phyloP scores from a whole-genome alignment of 2,797 vertebrate species.

The Falco novaeseelandiae region DNA sequence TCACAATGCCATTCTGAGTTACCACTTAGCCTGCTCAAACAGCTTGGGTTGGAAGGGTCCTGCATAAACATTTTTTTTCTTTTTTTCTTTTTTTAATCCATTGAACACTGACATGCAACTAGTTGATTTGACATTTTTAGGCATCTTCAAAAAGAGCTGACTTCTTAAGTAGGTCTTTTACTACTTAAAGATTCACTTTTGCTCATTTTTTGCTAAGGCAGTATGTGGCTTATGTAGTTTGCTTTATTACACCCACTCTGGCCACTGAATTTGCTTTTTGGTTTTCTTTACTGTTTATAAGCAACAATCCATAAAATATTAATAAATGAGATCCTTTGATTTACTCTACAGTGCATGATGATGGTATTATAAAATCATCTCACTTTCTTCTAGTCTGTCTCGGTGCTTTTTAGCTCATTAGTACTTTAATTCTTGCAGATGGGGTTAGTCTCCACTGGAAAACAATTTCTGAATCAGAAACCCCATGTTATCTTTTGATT shows the following conservation, averaged over 20 bases:
- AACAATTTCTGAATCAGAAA: slow-evolving; percentile 26
- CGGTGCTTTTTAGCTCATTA: slow-evolving; percentile 58
- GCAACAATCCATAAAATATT: slow-evolving; percentile 62
- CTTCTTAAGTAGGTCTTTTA: slow-evolving; percentile 24
- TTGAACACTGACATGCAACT: background rate
- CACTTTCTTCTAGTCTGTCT: slow-evolving; percentile 12
- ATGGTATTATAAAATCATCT: slow-evolving; percentile 5
- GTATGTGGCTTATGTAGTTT: background rate
- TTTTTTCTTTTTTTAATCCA: background rate
- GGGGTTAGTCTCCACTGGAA: slow-evolving; percentile 13
- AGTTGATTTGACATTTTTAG: background rate
- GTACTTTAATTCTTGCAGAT: slow-evolving; percentile 49
- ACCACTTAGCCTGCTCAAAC: background rate
- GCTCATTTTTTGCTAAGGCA: background rate
- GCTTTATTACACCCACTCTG: background rate
- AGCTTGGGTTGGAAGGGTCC: background rate
- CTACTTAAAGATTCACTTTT: slow-evolving; percentile 6
- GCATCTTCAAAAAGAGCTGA: slow-evolving; percentile 1
- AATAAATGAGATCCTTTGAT: slow-evolving; percentile 61
- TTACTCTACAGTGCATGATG: slow-evolving; percentile 9
- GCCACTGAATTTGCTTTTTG: background rate
- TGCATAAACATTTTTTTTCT: background rate
- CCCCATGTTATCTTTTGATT: slow-evolving; percentile 19
- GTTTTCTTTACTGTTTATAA: slow-evolving; percentile 51
- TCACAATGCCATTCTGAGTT: accelerated